Evolutionary conservation across 1,140 invertebrate genomes (phyloP), one percentile per base, ranked within the genome.

Genomic region (Ooceraea biroi): DNA sequence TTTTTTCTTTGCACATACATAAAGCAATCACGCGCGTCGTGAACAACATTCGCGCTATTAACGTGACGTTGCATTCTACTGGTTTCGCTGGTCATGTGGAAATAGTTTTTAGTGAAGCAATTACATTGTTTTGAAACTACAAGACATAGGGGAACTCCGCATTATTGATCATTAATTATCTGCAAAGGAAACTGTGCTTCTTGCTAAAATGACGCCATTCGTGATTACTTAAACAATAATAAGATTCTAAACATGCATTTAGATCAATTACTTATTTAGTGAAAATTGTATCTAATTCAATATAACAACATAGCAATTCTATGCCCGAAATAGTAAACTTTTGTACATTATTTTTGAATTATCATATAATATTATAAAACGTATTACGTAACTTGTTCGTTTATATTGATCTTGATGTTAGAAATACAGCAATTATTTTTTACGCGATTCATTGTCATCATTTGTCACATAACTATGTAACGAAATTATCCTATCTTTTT

Each of bases 401-500:
- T 3, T 36, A 36, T 7, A 36, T 36, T 36, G 7, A 7, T 36
- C 36, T 36, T 36, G 36, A 17, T 46, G 36, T 48, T 14, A 44
- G 25, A 30, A 10, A 48, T 12, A 7, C 46, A 74, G n/a, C 46
- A 61, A 1, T 27, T 50, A 27, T 10, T 30, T 57, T 58, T 30
- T 57, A 41, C 3, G 17, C 17, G 19, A 72, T 57, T 3, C 8
- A 36, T 27, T 4, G 0, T 5, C 0, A 36, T 14, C 12, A 1
- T 72, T 41, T 36, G 36, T 36, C 19, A 55, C 8, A 57, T 2
- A 36, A 69, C 25, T 68, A 10, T 68, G 57, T 69, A 10, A 52
- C 25, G 48, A 50, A 48, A 68, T 55, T 17, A 48, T 7, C 10
- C 17, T 36, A 41, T 30, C 22, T 1, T 61, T 88, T 96, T 96